Evolutionary conservation across 2,797 vertebrate genomes (phyloP).

Genomic region (Kryptolebias ocellatus): DNA sequence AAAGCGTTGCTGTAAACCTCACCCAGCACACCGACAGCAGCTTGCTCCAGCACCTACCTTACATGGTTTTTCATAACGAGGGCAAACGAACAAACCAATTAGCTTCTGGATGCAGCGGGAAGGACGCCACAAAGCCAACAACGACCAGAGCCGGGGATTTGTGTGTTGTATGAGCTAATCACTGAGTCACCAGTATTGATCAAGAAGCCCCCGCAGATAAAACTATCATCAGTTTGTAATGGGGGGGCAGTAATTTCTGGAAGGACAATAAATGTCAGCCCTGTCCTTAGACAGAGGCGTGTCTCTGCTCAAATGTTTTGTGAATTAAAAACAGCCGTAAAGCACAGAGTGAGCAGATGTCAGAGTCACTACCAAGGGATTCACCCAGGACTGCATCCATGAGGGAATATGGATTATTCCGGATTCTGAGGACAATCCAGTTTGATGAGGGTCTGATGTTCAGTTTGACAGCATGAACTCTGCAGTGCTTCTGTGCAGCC

Average conservation of each 20-base stretch:
- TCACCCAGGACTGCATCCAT: constrained; percentile 25
- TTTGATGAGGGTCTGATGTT: constrained; percentile 43
- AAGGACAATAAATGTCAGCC: constrained; percentile 17
- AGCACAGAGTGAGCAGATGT: constrained; percentile 8
- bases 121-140: neutral
- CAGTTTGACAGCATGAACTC: constrained; percentile 23
- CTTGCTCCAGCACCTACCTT: constrained; percentile 7
- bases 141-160: neutral
- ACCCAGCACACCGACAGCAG: constrained; percentile 10
- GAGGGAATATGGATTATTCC: constrained; percentile 47
- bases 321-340: constrained; percentile 11
- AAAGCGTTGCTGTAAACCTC: neutral
- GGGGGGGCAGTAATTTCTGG: constrained; percentile 16
- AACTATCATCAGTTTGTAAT: constrained; percentile 30
- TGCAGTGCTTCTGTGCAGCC: constrained; percentile 32
- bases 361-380: constrained; percentile 1
- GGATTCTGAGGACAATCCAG: constrained; percentile 52
- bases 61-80: constrained; percentile 6
- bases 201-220: constrained; percentile 29
- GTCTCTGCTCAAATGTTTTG: neutral
- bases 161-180: constrained; percentile 18
- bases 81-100: neutral
- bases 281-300: constrained; percentile 27
- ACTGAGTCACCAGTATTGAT: constrained; percentile 37
- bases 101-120: constrained; percentile 7